A percentile compares a stretch with the other conserved stretches of the same genome.
Conservation (phyloP, 2,113 vertebrate genomes). For the Thryonomys swinderianus region DNA sequence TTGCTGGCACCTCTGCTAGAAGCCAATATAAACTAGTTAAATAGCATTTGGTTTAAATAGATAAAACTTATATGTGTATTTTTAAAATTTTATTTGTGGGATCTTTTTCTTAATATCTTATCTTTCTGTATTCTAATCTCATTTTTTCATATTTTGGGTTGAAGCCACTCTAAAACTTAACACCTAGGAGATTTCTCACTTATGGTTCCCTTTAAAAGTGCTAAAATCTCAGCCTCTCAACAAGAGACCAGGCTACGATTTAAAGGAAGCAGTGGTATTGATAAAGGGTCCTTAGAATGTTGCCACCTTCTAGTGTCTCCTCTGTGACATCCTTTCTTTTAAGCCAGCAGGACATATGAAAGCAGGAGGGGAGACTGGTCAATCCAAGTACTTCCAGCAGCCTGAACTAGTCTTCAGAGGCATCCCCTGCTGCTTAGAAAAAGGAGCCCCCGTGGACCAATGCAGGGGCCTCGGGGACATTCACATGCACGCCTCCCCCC, state of each 20-base stretch:
- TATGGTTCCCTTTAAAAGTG: slow-evolving; percentile 80
- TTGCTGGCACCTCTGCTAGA: not conserved
- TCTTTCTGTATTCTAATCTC: slow-evolving; percentile 72
- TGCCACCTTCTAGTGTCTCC: slow-evolving; percentile 64
- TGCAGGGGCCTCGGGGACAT: slow-evolving; percentile 68
- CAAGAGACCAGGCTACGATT: slow-evolving; percentile 71
- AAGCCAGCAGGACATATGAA: slow-evolving; percentile 82
- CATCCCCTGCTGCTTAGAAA: slow-evolving; percentile 77
- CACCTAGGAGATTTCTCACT: slow-evolving; percentile 80
- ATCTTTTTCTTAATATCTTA: slow-evolving; percentile 76
- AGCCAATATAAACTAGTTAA: slow-evolving; percentile 46
- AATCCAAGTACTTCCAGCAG: slow-evolving; percentile 70
- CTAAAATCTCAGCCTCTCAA: slow-evolving; percentile 82
- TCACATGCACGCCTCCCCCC: slow-evolving; percentile 68
- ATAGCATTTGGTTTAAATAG: slow-evolving; percentile 61
- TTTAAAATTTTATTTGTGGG: slow-evolving; percentile 69
- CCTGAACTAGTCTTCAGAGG: slow-evolving; percentile 54
- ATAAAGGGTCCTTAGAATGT: slow-evolving; percentile 71
- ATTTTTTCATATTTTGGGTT: slow-evolving; percentile 72
- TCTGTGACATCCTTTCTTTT: slow-evolving; percentile 71
- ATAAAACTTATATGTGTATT: slow-evolving; percentile 12
- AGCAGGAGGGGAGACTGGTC: slow-evolving; percentile 71
- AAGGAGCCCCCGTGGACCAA: slow-evolving; percentile 59
- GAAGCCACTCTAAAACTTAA: slow-evolving; percentile 79
- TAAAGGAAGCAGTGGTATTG: slow-evolving; percentile 71